Evolutionary conservation across 2,113 vertebrate genomes (phyloP).

Genomic region (Capra hircus): DNA sequence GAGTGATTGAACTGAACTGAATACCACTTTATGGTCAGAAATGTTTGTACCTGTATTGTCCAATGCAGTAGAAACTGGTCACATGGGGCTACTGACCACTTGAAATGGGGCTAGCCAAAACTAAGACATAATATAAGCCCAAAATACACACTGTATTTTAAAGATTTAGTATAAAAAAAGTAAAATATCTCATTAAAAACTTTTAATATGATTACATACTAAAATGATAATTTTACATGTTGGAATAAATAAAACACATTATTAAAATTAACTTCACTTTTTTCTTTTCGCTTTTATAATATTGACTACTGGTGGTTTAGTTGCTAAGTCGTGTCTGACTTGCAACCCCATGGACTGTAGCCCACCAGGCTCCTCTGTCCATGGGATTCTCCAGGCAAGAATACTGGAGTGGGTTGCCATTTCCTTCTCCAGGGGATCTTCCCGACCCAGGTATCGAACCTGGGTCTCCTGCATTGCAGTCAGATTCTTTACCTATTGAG

Average conservation of each 20-base stretch:
- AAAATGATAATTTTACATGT: background rate
- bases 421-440: background rate
- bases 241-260: background rate
- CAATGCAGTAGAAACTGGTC: background rate
- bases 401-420: background rate
- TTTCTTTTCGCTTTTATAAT: background rate
- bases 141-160: slow-evolving; percentile 6
- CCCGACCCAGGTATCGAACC: background rate
- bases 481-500: background rate
- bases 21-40: background rate
- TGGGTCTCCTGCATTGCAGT: background rate
- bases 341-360: background rate
- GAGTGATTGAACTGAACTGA: too few relatives aligned
- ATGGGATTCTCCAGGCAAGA: background rate
- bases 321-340: background rate
- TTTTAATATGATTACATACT: slow-evolving; percentile 3
- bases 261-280: background rate
- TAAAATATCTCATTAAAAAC: background rate
- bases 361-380: background rate
- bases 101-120: background rate
- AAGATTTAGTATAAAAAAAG: slow-evolving; percentile 15
- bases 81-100: background rate
- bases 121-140: background rate
- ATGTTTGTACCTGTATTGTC: background rate
- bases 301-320: background rate